These are phyloP conservation scores for Machimus atricapillus DNA, from an alignment of 2,888 invertebrate genomes.

Conservation along the genomic window DNA sequence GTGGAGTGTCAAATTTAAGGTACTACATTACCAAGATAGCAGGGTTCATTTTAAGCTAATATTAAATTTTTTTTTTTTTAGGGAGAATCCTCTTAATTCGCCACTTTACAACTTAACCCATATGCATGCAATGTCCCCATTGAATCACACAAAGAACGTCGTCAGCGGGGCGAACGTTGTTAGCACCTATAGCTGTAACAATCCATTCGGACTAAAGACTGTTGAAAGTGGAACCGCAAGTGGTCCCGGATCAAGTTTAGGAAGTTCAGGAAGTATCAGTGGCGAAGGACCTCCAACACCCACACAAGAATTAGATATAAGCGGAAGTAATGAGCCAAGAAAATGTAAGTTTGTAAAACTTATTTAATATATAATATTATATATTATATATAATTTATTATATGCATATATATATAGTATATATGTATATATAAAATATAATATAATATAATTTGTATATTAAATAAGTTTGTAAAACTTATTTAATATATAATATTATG, in stretches of 20 bases:
- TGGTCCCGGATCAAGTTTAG: constrained; percentile 40
- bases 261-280: constrained; percentile 49
- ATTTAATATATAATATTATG: too few relatives aligned
- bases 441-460: too few relatives aligned
- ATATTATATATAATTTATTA: too few relatives aligned
- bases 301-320: constrained; percentile 76
- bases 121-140: constrained; percentile 59
- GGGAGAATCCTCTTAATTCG: constrained; percentile 60
- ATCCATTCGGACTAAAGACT: constrained; percentile 59
- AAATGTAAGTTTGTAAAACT: constrained; percentile 66
- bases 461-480: constrained; percentile 60
- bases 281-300: constrained; percentile 76
- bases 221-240: constrained; percentile 53
- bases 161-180: constrained; percentile 22
- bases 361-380: too few relatives aligned
- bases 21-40: constrained; percentile 46
- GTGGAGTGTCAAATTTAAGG: constrained; percentile 57
- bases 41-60: not conserved
- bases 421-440: too few relatives aligned
- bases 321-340: constrained; percentile 66
- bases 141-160: constrained; percentile 58
- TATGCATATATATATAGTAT: too few relatives aligned
- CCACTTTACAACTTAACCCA: constrained; percentile 60
- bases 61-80: constrained; percentile 44
- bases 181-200: constrained; percentile 57